Conservation (phyloP, 2,797 vertebrate genomes). For the Arrhamphus sclerolepis region DNA sequence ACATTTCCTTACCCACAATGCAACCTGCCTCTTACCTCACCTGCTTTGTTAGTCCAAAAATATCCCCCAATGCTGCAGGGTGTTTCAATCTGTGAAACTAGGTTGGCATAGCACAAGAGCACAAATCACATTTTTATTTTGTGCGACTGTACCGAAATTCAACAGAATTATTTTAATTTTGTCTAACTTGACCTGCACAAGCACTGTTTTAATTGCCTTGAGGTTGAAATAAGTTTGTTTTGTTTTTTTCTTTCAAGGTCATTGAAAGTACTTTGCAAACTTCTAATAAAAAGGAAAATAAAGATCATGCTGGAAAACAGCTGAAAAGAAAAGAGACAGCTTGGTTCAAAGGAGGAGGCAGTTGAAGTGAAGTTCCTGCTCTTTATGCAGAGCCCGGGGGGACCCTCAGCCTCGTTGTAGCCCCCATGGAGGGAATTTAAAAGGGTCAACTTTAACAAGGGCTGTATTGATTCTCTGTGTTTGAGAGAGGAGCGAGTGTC, state of each 20-base stretch:
- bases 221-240: constrained; percentile 17
- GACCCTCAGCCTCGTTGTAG: constrained; percentile 32
- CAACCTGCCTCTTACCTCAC: constrained; percentile 43
- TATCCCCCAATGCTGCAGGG: constrained; percentile 39
- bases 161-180: constrained; percentile 23
- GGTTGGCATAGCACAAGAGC: constrained; percentile 37
- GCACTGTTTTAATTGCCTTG: constrained; percentile 3
- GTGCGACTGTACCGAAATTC: constrained; percentile 38
- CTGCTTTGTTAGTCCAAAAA: constrained; percentile 54
- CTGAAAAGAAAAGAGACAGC: constrained; percentile 15
- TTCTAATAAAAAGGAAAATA: constrained; percentile 17
- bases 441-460: constrained; percentile 75
- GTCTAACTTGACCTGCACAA: constrained; percentile 1
- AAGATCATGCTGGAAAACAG: constrained; percentile 27
- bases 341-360: constrained; percentile 32
- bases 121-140: constrained; percentile 35
- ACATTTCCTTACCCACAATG: constrained; percentile 57
- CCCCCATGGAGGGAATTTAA: constrained; percentile 63
- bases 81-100: constrained; percentile 54
- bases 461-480: constrained; percentile 64
- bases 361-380: constrained; percentile 54
- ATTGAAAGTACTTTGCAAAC: constrained; percentile 17
- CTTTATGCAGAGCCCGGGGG: constrained; percentile 54
- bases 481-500: constrained; percentile 53
- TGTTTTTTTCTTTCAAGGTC: constrained; percentile 15